A percentile compares a stretch with the other conserved stretches of the same genome.
phyloP scores from a whole-genome alignment of 2,113 vertebrate species.

The Rynchops niger region DNA sequence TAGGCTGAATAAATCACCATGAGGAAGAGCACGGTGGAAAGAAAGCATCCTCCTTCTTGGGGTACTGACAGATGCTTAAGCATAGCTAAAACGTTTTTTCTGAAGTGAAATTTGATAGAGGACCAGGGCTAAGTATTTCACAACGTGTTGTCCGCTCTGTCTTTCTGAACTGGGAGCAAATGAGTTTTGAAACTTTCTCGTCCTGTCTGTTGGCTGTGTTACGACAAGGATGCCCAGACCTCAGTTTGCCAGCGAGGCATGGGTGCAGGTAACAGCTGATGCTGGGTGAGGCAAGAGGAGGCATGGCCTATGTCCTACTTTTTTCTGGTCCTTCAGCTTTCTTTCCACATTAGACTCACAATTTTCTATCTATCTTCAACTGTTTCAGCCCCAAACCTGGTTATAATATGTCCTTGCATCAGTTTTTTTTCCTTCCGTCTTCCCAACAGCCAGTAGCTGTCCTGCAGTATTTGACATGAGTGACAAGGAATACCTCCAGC shows the following conservation, averaged over 20 bases:
- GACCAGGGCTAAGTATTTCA: neutral
- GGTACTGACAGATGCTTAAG: neutral
- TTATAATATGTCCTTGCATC: neutral
- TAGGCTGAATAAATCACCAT: neutral
- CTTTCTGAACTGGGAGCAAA: neutral
- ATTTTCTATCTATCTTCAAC: neutral
- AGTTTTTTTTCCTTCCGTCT: neutral
- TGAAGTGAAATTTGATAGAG: neutral
- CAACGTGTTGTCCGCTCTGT: neutral
- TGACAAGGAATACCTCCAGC: neutral
- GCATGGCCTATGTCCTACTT: neutral
- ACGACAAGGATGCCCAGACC: neutral
- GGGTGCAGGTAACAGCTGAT: neutral
- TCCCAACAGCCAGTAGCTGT: neutral
- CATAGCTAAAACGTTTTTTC: neutral
- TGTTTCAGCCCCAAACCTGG: neutral
- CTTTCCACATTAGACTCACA: neutral
- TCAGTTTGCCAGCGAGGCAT: neutral
- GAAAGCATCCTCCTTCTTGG: neutral
- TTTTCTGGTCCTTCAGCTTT: neutral
- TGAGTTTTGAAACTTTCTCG: accelerated
- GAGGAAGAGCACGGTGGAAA: neutral
- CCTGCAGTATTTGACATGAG: accelerated
- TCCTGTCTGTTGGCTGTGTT: neutral
- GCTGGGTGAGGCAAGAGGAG: neutral